phyloP scores from a whole-genome alignment of 2,888 invertebrate genomes.

The Thecophora atra region DNA sequence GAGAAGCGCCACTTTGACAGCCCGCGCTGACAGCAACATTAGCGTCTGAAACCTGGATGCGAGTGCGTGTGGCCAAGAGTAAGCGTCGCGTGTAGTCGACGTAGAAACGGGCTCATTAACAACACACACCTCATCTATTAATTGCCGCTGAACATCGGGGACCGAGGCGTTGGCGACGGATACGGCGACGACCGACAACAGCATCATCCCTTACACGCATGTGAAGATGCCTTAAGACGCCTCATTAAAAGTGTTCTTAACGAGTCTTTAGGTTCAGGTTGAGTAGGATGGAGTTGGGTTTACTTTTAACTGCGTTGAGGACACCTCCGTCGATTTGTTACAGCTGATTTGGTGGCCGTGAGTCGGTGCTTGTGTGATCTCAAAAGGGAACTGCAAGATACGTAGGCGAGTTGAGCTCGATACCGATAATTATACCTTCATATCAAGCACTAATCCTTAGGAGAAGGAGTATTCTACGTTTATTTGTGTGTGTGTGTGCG shows the following conservation, averaged over 20 bases:
- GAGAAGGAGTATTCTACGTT: neutral
- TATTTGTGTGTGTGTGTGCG: constrained; percentile 5
- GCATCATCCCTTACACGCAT: neutral
- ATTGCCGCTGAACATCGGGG: neutral
- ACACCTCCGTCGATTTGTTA: constrained; percentile 6
- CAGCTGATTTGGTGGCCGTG: neutral
- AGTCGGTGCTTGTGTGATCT: neutral
- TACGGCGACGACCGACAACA: neutral
- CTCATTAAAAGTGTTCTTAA: constrained; percentile 12
- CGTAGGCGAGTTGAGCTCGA: neutral
- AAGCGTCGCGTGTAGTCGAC: neutral
- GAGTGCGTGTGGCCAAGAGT: constrained; percentile 11
- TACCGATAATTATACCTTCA: constrained; percentile 5
- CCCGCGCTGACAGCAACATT: neutral
- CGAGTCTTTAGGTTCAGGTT: neutral
- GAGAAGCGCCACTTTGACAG: constrained; percentile 25
- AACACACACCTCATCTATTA: constrained; percentile 5
- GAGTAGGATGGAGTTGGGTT: neutral
- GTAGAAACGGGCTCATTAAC: constrained; percentile 15
- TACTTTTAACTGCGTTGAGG: neutral
- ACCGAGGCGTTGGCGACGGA: neutral
- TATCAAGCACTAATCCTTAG: neutral
- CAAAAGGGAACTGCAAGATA: neutral
- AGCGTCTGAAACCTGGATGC: neutral
- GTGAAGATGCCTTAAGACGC: neutral